Base-by-base conservation (phyloP, 1,140 invertebrate species). In the Laupala kohalensis region DNA sequence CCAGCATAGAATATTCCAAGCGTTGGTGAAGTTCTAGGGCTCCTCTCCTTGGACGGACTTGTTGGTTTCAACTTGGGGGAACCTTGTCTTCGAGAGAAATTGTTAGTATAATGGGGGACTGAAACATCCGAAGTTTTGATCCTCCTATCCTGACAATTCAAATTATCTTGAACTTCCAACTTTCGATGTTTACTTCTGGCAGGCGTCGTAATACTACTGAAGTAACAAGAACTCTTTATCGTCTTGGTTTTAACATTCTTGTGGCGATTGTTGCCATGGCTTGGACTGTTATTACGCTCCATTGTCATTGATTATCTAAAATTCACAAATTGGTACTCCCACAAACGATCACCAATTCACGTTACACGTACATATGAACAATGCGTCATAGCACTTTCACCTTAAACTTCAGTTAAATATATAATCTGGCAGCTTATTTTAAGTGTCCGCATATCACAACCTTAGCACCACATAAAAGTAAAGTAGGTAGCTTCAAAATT, bases 1-100 rank as follows among this genome's bases (percentile, higher is more conserved):
- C 86, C 86, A 67, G 86, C 86, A 75, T 86, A 88, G 72, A 82
- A 83, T 69, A 73, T 67, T 67, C 66, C 69, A 69, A 73, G 69
- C 6, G 71, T 62, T 28, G 72, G 72, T 53, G 72, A 69, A 64
- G 69, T 63, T 64, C 70, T 64, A 9, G 68, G 67, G 73, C 68
- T 74, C 71, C 65, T 53, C 37, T 72, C 73, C 68, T 73, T 79
- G 76, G 81, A 82, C 24, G 82, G 82, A 74, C 81, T 83, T 64
- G 79, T 64, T 26, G 62, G 29, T 26, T 65, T 64, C 64, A 71
- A 23, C 30, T 26, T 71, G 12, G 70, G 70, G 28, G 70, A 66
- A 62, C 64, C 64, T 53, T 28, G 70, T 65, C 64, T 71, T 37
- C 15, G n/a, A 23, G 28, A 29, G 24, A 53, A 53, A 53, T 53